Conservation (phyloP, 2,888 invertebrate species). For the Acleris cristana region DNA sequence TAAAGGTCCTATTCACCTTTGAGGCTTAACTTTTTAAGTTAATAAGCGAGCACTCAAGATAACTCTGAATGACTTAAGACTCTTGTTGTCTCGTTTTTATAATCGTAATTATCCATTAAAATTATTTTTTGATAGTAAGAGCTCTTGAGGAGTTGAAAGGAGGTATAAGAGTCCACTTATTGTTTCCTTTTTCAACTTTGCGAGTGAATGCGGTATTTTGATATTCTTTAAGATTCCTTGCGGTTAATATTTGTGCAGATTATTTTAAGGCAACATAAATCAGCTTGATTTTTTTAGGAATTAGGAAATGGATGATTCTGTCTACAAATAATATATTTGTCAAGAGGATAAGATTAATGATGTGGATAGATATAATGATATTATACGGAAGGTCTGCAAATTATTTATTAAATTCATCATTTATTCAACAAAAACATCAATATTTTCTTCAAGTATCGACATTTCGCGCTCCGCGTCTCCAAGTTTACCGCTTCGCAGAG, state of each 20-base stretch:
- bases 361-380: no score
- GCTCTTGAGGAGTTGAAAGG: neutral
- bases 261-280: no score
- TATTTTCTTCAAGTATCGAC: neutral
- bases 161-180: neutral
- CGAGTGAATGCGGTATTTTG: neutral
- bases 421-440: neutral
- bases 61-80: neutral
- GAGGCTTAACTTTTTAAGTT: conserved; percentile 4
- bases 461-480: neutral
- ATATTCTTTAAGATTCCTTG: no score
- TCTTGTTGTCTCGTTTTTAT: conserved; percentile 1
- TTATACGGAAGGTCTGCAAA: no score
- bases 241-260: no score
- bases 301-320: no score
- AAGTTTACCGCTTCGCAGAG: neutral
- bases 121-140: conserved; percentile 10
- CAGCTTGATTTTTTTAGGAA: no score
- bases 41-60: conserved; percentile 25
- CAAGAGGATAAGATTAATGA: no score
- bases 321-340: no score
- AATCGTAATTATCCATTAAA: conserved; percentile 12
- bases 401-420: neutral
- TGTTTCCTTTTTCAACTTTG: neutral
- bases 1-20: conserved; percentile 6